These are phyloP conservation scores for Drosophila ercepeae DNA, from an alignment of 1,140 invertebrate species.

Conservation along the genomic window DNA sequence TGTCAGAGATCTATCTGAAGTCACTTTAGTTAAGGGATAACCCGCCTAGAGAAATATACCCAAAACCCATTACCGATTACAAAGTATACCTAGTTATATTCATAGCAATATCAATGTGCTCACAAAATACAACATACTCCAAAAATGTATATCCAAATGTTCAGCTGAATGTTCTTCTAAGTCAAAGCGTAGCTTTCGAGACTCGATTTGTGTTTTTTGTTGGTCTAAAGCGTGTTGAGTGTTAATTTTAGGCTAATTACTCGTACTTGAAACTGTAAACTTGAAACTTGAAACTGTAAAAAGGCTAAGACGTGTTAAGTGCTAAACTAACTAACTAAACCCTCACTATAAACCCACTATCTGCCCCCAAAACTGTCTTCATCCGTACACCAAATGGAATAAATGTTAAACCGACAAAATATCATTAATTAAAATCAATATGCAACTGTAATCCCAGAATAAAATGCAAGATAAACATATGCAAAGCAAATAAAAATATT, in stretches of 20 bases:
- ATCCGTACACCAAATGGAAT: slow-evolving; percentile 31
- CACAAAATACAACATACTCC: slow-evolving; percentile 18
- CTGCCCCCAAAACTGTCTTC: slow-evolving; percentile 16
- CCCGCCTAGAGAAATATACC: slow-evolving; percentile 18
- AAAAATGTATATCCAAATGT: slow-evolving; percentile 53
- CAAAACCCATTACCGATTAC: no score
- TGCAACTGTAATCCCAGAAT: slow-evolving; percentile 53
- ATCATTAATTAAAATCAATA: slow-evolving; percentile 54
- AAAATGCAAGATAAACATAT: slow-evolving; percentile 49
- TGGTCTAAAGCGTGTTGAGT: slow-evolving; percentile 31
- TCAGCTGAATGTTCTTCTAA: slow-evolving; percentile 67
- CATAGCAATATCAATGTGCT: slow-evolving; percentile 38
- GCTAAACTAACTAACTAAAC: slow-evolving; percentile 29
- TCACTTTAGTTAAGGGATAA: slow-evolving; percentile 31
- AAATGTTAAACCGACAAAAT: slow-evolving; percentile 48
- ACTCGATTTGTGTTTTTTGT: slow-evolving; percentile 36
- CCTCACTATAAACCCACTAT: background rate
- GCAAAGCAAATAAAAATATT: slow-evolving; percentile 66
- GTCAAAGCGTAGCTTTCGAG: slow-evolving; percentile 43
- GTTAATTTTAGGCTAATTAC: slow-evolving; percentile 45
- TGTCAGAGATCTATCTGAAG: slow-evolving; percentile 9
- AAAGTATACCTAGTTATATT: slow-evolving; percentile 24
- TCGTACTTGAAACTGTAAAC: background rate
- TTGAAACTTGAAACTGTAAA: slow-evolving; percentile 11
- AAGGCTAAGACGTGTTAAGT: slow-evolving; percentile 44